Conservation (phyloP, 2,113 vertebrate species). For the Colinus virginianus region DNA sequence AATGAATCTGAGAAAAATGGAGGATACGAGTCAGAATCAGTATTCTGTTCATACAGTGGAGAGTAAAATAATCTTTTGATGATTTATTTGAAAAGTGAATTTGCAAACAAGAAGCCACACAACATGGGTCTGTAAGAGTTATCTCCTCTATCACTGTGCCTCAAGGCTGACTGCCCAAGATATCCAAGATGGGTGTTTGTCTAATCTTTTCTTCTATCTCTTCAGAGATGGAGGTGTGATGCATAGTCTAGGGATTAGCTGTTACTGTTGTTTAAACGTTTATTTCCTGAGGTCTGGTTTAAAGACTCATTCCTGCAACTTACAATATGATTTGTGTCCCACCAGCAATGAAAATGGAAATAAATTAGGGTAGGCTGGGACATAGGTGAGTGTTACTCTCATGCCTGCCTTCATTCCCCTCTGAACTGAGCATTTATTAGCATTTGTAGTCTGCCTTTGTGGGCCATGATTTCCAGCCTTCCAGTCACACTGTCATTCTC, state of each 20-base stretch:
- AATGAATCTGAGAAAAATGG: accelerated
- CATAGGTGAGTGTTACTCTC: not conserved
- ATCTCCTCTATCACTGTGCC: not conserved
- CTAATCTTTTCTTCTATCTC: not conserved
- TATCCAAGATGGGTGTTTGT: not conserved
- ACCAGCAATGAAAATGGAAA: not conserved
- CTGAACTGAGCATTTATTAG: not conserved
- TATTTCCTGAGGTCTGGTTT: not conserved
- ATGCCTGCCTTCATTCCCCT: not conserved
- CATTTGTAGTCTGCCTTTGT: not conserved
- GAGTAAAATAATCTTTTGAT: not conserved
- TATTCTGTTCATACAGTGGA: not conserved
- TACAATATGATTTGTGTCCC: not conserved
- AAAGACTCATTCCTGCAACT: not conserved
- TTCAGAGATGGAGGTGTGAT: not conserved
- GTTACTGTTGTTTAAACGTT: not conserved
- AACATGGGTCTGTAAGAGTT: not conserved
- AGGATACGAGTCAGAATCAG: not conserved
- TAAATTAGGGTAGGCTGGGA: not conserved
- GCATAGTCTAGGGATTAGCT: not conserved
- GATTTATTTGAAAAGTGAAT: not conserved
- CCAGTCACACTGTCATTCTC: accelerated
- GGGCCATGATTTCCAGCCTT: not conserved
- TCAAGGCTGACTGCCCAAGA: not conserved
- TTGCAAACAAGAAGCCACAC: not conserved